Evolutionary conservation across 2,888 invertebrate species (phyloP).

Genomic region (Cataglyphis rosenhaueri): DNA sequence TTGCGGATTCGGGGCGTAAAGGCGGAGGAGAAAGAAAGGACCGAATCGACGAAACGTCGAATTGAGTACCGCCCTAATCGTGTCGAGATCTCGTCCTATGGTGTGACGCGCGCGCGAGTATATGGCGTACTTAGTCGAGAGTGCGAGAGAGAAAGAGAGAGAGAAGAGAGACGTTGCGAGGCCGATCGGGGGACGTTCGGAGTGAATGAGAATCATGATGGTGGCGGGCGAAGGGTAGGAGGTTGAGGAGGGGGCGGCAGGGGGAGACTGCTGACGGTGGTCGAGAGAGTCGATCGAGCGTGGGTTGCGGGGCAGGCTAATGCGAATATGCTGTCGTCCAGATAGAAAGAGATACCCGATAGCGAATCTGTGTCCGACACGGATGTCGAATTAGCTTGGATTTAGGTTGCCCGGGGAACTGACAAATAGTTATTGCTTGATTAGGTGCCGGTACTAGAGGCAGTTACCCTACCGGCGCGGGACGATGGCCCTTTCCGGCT

Average conservation of each 20-base stretch:
- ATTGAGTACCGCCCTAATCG: conserved; percentile 77
- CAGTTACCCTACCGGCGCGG: conserved; percentile 69
- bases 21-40: conserved; percentile 68
- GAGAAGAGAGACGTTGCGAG: conserved; percentile 14
- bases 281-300: conserved; percentile 84
- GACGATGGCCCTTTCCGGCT: conserved; percentile 41
- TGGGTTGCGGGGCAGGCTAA: conserved; percentile 85
- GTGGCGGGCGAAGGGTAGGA: conserved; percentile 63
- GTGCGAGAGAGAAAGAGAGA: conserved; percentile 58
- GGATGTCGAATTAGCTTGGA: conserved; percentile 86
- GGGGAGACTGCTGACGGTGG: conserved; percentile 80
- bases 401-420: conserved; percentile 85
- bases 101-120: conserved; percentile 76
- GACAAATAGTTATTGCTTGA: conserved; percentile 86
- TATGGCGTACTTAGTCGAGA: conserved; percentile 79
- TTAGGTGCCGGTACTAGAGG: conserved; percentile 81
- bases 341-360: conserved; percentile 86
- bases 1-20: conserved; percentile 64
- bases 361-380: conserved; percentile 86
- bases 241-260: conserved; percentile 44
- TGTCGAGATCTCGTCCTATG: conserved; percentile 78
- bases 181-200: conserved; percentile 48
- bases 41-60: conserved; percentile 74
- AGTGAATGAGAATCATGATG: conserved; percentile 69
- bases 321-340: conserved; percentile 86